Conservation (phyloP, 2,113 vertebrate species). For the Coregonus clupeaformis region DNA sequence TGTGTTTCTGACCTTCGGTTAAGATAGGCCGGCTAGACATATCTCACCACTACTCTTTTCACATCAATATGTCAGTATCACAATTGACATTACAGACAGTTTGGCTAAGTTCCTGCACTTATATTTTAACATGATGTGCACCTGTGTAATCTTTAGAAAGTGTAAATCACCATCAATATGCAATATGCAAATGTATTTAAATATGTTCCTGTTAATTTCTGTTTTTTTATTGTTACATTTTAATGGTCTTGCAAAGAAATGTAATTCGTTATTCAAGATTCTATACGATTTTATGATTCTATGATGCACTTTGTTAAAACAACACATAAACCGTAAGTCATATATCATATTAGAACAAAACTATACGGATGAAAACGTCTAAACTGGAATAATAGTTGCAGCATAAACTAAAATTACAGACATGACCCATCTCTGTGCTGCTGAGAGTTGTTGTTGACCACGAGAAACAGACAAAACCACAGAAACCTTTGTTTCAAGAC, state of each 20-base stretch:
- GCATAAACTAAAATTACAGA: constrained; percentile 70
- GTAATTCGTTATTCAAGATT: not conserved
- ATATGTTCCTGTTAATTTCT: no score
- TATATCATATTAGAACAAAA: constrained; percentile 48
- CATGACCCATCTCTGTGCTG: constrained; percentile 61
- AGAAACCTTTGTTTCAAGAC: constrained; percentile 74
- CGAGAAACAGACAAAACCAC: constrained; percentile 70
- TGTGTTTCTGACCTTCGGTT: no score
- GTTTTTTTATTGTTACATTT: not conserved
- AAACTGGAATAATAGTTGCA: constrained; percentile 67
- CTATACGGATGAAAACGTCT: constrained; percentile 39
- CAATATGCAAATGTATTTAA: no score
- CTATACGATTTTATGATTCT: not conserved
- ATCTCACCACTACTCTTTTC: no score
- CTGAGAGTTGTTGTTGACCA: constrained; percentile 62
- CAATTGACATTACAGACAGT: no score
- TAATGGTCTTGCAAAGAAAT: not conserved
- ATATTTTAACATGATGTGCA: no score
- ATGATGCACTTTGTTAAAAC: constrained; percentile 36
- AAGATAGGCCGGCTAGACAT: no score
- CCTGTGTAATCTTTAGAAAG: no score
- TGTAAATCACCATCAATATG: no score
- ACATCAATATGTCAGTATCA: no score
- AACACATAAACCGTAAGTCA: constrained; percentile 28
- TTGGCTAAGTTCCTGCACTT: no score